A percentile compares a stretch with the other conserved stretches of the same genome.
These are phyloP conservation scores for Eudemis profundana DNA, from an alignment of 2,888 invertebrate species.

Conservation along the genomic window DNA sequence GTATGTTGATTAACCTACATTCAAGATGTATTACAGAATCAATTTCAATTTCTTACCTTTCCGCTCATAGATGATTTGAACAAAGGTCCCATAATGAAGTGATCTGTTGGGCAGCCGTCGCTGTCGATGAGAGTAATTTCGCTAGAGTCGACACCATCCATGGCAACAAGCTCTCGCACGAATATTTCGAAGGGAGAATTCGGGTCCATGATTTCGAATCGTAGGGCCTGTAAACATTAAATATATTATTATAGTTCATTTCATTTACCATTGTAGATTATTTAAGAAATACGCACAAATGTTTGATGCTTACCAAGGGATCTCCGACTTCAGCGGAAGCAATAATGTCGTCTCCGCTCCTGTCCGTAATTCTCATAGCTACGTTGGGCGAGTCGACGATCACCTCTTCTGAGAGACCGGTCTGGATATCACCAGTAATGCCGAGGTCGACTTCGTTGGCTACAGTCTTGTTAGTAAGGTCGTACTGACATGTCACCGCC, in stretches of 20 bases:
- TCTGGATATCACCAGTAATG: slow-evolving; percentile 94
- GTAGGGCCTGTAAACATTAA: slow-evolving; percentile 87
- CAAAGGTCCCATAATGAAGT: slow-evolving; percentile 96
- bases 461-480: slow-evolving; percentile 96
- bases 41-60: slow-evolving; percentile 89
- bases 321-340: slow-evolving; percentile 96
- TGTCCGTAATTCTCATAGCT: slow-evolving; percentile 95
- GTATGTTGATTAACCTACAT: not conserved
- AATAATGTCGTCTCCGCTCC: slow-evolving; percentile 93
- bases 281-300: not conserved
- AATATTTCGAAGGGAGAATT: slow-evolving; percentile 98
- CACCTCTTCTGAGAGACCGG: slow-evolving; percentile 94
- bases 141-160: slow-evolving; percentile 97
- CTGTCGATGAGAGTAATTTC: slow-evolving; percentile 97
- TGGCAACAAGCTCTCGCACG: slow-evolving; percentile 96
- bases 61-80: slow-evolving; percentile 92
- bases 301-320: slow-evolving; percentile 85
- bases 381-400: slow-evolving; percentile 98
- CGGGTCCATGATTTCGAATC: slow-evolving; percentile 96
- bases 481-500: slow-evolving; percentile 97
- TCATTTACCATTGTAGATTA: not conserved
- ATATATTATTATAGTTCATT: slow-evolving; percentile 40
- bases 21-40: too few relatives aligned
- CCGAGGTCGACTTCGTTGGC: slow-evolving; percentile 96
- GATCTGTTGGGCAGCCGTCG: slow-evolving; percentile 96